Conservation (phyloP, 2,888 invertebrate species). For the Volucella zonaria region DNA sequence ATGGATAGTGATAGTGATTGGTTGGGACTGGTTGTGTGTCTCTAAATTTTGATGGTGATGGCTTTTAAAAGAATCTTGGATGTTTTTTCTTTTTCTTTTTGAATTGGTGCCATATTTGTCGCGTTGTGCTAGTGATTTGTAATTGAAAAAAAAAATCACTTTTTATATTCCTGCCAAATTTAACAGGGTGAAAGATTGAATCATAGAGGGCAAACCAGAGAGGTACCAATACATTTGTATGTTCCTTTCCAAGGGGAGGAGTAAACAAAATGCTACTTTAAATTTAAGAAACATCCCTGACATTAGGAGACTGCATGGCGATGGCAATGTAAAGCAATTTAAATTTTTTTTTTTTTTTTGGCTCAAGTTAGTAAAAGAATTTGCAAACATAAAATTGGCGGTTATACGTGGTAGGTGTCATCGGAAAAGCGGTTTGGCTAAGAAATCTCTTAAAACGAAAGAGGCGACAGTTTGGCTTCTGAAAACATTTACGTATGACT, state of each 20-base stretch:
- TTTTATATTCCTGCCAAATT: conserved; percentile 3
- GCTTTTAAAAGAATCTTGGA: conserved; percentile 24
- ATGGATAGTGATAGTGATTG: conserved; percentile 19
- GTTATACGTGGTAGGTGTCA: conserved; percentile 32
- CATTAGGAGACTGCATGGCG: conserved; percentile 72
- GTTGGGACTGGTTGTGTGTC: conserved; percentile 9
- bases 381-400: conserved; percentile 32
- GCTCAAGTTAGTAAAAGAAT: conserved; percentile 22
- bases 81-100: conserved; percentile 23
- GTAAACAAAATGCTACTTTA: conserved; percentile 29
- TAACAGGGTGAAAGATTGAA: conserved; percentile 19
- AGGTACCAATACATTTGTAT: background rate
- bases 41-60: conserved; percentile 24
- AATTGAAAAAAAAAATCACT: conserved; percentile 48
- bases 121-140: conserved; percentile 65
- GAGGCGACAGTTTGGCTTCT: conserved; percentile 2
- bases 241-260: background rate
- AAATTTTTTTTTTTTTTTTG: conserved; percentile 30
- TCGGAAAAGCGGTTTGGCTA: conserved; percentile 46
- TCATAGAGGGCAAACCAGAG: conserved; percentile 28
- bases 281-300: conserved; percentile 66
- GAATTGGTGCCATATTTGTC: conserved; percentile 65
- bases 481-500: conserved; percentile 1
- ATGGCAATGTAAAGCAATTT: conserved; percentile 37
- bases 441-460: background rate